Evolutionary conservation across 2,113 vertebrate species (phyloP), one percentile per base, ranked within the genome.

Genomic region (Hassar affinis): DNA sequence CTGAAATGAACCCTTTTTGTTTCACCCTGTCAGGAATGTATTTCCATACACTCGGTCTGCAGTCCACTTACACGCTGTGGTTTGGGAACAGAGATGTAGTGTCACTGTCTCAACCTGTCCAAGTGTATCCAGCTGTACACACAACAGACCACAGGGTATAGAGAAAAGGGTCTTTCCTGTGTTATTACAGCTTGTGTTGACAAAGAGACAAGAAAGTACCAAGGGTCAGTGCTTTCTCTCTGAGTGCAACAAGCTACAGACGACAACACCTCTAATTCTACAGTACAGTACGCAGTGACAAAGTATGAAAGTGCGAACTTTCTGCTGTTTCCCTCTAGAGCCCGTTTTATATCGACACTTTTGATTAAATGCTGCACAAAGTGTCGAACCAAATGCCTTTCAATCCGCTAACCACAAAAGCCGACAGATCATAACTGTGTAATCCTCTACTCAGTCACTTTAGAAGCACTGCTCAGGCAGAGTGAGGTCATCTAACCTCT

Each of bases 401-500:
- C 51, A 85, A n/a, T 86, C 51, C 38, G 68, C 85, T 86, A 85
- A 85, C 81, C 86, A 78, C 85, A 74, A 84, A 79, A 81, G 86
- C 80, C 88, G 83, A 74, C 80, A 85, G 85, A 88, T 86, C 77
- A 75, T 81, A 79, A 82, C 71, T 38, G 71, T 78, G 76, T 89
- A 90, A 92, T 89, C 89, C 82, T 33, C 74, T 74, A 7, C 87
- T 83, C 76, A 76, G 88, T 86, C 87, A 87, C 87, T 90, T 80
- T 82, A 86, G 68, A 89, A 89, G 88, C 88, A 90, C 84, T 87
- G 84, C 86, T 85, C 86, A 83, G 76, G 30, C 80, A 78, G 85
- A 82, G 81, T 66, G 78, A 90, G 89, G 90, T 91, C 89, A 91
- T 89, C 79, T 88, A 86, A 83, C 89, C 88, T 85, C 80, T 85